Evolutionary conservation across 2,797 vertebrate genomes (phyloP).

Genomic region (Chaetodon trifasciatus): DNA sequence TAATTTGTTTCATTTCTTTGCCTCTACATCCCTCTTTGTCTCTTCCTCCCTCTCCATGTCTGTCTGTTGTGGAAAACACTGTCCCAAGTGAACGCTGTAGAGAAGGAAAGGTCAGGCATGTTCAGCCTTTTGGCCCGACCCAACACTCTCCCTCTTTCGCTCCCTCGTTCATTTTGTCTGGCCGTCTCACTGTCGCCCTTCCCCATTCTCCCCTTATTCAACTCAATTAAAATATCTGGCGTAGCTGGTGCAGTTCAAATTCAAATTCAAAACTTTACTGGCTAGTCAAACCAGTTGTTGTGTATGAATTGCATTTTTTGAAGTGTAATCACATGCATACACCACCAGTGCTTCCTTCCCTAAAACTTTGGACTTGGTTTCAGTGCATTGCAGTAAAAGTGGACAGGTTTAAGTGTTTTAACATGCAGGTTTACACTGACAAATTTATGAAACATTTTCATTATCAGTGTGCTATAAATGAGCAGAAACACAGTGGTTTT

Average conservation of each 20-base stretch:
- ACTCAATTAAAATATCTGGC: slow-evolving; percentile 13
- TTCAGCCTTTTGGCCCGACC: slow-evolving; percentile 25
- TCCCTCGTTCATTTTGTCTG: slow-evolving; percentile 2
- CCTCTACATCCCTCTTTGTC: slow-evolving; percentile 10
- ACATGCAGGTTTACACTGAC: background rate
- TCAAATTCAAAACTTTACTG: background rate
- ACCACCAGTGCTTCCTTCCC: background rate
- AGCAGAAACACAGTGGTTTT: slow-evolving; percentile 26
- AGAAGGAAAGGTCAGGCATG: slow-evolving; percentile 36
- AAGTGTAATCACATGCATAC: background rate
- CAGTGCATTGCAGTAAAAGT: background rate
- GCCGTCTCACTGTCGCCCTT: slow-evolving; percentile 6
- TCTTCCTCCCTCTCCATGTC: background rate
- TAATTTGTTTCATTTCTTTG: slow-evolving; percentile 29
- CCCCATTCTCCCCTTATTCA: background rate
- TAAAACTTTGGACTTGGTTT: background rate
- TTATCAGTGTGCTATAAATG: slow-evolving; percentile 37
- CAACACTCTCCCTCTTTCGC: slow-evolving; percentile 10
- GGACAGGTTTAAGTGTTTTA: background rate
- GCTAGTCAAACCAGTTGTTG: background rate
- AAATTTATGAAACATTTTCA: slow-evolving; percentile 32
- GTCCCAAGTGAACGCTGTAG: slow-evolving; percentile 13
- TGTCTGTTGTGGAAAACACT: slow-evolving; percentile 16
- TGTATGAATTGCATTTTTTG: background rate
- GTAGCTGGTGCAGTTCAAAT: background rate